phyloP scores from a whole-genome alignment of 2,888 invertebrate species.

The Drosophila borborema region DNA sequence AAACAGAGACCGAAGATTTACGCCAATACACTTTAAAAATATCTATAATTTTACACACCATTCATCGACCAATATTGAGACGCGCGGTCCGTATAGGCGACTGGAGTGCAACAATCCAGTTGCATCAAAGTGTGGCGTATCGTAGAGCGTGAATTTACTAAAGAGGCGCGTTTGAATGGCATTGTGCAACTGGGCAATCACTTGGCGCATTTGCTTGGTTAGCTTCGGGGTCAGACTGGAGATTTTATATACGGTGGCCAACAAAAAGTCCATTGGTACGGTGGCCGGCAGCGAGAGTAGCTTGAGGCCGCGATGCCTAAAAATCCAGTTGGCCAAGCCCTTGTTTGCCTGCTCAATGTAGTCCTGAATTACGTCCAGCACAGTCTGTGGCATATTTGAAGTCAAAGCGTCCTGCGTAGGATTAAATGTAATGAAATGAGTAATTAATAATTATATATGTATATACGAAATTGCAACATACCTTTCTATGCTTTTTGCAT shows the following conservation, averaged over 20 bases:
- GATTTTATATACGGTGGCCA: constrained; percentile 89
- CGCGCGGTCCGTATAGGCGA: constrained; percentile 81
- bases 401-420: constrained; percentile 91
- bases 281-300: constrained; percentile 94
- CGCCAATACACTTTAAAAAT: neutral
- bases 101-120: constrained; percentile 83
- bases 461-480: constrained; percentile 82
- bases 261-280: constrained; percentile 94
- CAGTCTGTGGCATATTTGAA: constrained; percentile 95
- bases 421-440: neutral
- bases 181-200: constrained; percentile 87
- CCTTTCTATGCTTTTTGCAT: constrained; percentile 94
- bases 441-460: neutral
- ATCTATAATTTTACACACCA: constrained; percentile 64
- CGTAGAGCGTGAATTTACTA: constrained; percentile 83
- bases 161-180: constrained; percentile 81
- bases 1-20: neutral
- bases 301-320: constrained; percentile 93
- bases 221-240: constrained; percentile 82
- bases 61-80: constrained; percentile 84
- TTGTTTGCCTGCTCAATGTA: constrained; percentile 97
- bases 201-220: constrained; percentile 85
- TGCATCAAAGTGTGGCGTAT: constrained; percentile 84
- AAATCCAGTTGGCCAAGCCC: constrained; percentile 95
- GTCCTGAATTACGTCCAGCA: constrained; percentile 95